Conservation (phyloP, 2,797 vertebrate genomes). For the Labroides dimidiatus region DNA sequence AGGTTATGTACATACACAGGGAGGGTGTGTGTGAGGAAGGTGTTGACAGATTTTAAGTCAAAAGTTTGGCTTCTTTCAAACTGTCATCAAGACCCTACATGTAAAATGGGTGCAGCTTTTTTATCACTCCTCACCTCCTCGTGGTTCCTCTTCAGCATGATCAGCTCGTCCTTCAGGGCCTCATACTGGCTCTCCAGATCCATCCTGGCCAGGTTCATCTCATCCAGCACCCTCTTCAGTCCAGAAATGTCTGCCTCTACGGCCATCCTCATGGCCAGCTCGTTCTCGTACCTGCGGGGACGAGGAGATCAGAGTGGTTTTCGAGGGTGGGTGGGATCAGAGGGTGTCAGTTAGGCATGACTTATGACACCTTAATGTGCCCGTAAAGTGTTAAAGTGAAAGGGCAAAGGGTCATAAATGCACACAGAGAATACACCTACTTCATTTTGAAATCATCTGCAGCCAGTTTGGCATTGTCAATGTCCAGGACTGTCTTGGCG, state of each 20-base stretch:
- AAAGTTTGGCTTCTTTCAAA: constrained; percentile 11
- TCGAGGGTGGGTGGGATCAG: not conserved
- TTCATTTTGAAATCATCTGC: constrained; percentile 80
- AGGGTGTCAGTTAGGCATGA: constrained; percentile 19
- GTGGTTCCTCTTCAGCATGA: constrained; percentile 84
- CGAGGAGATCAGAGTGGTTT: constrained; percentile 8
- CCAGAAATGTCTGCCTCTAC: constrained; percentile 82
- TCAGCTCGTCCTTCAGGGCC: constrained; percentile 83
- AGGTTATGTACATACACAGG: constrained; percentile 11
- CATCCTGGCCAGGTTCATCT: constrained; percentile 80
- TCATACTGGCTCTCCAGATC: constrained; percentile 86
- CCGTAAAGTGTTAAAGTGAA: constrained; percentile 35
- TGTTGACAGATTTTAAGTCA: constrained; percentile 14
- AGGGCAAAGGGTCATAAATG: not conserved
- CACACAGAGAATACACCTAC: constrained; percentile 57
- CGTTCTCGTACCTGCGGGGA: constrained; percentile 74
- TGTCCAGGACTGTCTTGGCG: constrained; percentile 61
- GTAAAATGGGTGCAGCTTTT: not conserved
- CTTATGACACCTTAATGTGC: not conserved
- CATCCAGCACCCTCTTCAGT: constrained; percentile 79
- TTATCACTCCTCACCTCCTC: constrained; percentile 79
- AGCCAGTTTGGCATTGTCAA: constrained; percentile 74
- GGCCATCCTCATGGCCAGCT: constrained; percentile 77
- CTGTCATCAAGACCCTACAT: not conserved
- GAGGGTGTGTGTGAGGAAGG: not conserved